These are phyloP conservation scores for Thryonomys swinderianus DNA, from an alignment of 2,113 vertebrate genomes.

Conservation along the genomic window DNA sequence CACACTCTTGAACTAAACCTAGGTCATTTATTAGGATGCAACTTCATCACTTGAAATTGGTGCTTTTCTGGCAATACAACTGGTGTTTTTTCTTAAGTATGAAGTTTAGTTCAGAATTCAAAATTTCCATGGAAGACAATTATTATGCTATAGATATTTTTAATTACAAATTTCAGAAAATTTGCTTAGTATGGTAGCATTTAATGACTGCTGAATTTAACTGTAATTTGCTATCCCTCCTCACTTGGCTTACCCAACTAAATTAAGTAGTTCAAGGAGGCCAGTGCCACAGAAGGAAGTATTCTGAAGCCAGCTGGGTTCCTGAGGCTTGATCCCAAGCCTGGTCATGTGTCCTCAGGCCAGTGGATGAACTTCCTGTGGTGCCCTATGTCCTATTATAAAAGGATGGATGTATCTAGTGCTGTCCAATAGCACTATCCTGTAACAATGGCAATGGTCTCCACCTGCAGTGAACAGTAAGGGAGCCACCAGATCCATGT, in stretches of 20 bases:
- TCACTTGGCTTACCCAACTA: not conserved
- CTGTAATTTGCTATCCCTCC: not conserved
- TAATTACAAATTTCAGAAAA: slow-evolving; percentile 26
- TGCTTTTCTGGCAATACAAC: not conserved
- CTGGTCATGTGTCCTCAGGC: not conserved
- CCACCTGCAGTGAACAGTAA: not conserved
- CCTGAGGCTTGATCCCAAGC: not conserved
- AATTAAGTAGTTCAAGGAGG: not conserved
- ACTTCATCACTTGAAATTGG: not conserved
- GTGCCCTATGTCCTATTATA: not conserved
- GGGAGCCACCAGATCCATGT: not conserved
- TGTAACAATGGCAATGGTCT: not conserved
- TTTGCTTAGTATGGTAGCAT: not conserved
- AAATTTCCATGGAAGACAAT: slow-evolving; percentile 36
- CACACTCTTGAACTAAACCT: not conserved
- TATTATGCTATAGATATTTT: not conserved
- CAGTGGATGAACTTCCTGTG: not conserved
- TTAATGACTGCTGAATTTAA: not conserved
- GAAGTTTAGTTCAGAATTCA: slow-evolving; percentile 28
- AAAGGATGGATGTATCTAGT: not conserved
- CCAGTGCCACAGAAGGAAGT: too few species aligned
- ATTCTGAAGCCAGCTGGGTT: not conserved
- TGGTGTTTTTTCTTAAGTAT: not conserved
- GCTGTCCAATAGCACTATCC: not conserved
- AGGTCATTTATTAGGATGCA: not conserved